Conservation (phyloP, 2,797 vertebrate species). For the Steatocranus sp. region DNA sequence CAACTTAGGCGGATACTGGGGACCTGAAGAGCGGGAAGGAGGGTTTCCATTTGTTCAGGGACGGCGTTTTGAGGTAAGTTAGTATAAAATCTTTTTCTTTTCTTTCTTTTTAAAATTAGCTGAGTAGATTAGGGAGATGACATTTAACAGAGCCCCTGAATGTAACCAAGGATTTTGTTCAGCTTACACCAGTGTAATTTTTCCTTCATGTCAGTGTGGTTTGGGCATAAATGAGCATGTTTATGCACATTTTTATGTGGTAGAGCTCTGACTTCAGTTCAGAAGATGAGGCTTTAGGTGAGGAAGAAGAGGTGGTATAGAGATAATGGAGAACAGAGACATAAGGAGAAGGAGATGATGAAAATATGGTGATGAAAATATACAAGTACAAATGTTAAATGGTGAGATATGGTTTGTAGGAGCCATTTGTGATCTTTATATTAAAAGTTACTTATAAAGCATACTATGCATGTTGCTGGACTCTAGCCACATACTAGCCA, state of each 20-base stretch:
- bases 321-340: not conserved
- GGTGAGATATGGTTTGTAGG: not conserved
- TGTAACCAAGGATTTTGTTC: not conserved
- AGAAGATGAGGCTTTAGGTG: not conserved
- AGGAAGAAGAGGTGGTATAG: not conserved
- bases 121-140: not conserved
- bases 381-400: not conserved
- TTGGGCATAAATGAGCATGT: not conserved
- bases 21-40: slow-evolving; percentile 83
- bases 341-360: not conserved
- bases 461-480: not conserved
- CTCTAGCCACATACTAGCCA: not conserved
- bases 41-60: slow-evolving; percentile 82
- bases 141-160: not conserved
- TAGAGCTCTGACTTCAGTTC: not conserved
- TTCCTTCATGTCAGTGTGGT: not conserved
- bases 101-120: not conserved
- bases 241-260: not conserved
- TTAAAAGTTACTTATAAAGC: not conserved
- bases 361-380: not conserved
- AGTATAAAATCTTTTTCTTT: not conserved
- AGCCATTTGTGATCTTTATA: not conserved
- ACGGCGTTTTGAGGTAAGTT: slow-evolving; percentile 85
- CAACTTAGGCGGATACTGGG: slow-evolving; percentile 77
- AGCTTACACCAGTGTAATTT: fast-evolving